phyloP scores from a whole-genome alignment of 2,797 vertebrate genomes.

The Pelodytes ibericus region DNA sequence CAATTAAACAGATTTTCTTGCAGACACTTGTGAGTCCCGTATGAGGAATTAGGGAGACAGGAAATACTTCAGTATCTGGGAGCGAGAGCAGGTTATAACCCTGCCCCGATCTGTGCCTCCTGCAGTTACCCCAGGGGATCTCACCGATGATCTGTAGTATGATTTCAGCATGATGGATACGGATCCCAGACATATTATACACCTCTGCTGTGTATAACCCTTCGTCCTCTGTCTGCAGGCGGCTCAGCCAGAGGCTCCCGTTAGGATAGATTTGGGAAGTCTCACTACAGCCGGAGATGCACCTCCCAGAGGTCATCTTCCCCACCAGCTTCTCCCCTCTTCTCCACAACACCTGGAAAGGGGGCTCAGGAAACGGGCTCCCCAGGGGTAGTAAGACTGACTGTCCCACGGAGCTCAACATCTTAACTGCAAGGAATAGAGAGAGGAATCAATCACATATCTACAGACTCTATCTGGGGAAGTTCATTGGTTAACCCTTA shows the following conservation, averaged over 20 bases:
- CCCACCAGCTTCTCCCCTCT: neutral
- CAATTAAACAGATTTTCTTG: neutral
- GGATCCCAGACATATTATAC: neutral
- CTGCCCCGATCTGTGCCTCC: neutral
- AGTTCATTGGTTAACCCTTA: too few species aligned
- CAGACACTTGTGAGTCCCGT: neutral
- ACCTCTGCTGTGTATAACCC: neutral
- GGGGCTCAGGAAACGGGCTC: neutral
- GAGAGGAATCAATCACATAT: too few species aligned
- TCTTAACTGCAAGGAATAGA: too few species aligned
- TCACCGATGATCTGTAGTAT: neutral
- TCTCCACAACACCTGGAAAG: neutral
- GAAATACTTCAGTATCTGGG: neutral
- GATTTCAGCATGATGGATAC: neutral
- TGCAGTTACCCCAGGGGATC: neutral
- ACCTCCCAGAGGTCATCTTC: neutral
- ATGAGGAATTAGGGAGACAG: neutral
- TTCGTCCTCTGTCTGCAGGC: neutral
- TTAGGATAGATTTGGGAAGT: neutral
- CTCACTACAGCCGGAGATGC: neutral
- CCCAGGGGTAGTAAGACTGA: constrained; percentile 2
- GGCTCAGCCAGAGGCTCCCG: constrained; percentile 5
- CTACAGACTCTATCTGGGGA: too few species aligned
- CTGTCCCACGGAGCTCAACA: too few species aligned
- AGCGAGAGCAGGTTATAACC: neutral